Percentiles rank a stretch among this genome's conserved stretches.
These are phyloP conservation scores for Microcebus ravelobensis DNA, from an alignment of 2,113 vertebrate species.

Conservation along the genomic window DNA sequence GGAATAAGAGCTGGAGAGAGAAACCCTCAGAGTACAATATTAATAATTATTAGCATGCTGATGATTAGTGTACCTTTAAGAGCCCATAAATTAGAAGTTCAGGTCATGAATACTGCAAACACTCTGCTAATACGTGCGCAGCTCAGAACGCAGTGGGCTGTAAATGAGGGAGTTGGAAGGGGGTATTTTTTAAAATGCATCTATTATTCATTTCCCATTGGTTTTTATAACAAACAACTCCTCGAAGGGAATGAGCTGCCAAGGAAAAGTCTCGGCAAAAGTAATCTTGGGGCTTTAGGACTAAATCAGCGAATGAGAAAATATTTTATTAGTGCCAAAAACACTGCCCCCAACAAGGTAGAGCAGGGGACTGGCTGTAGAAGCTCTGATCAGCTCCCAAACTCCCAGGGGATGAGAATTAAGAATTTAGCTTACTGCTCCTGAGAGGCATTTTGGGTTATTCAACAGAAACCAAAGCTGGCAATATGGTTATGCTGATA, in stretches of 20 bases:
- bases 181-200: constrained; percentile 49
- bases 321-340: constrained; percentile 38
- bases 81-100: constrained; percentile 60
- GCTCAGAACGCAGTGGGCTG: constrained; percentile 42
- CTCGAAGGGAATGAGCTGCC: constrained; percentile 62
- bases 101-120: constrained; percentile 52
- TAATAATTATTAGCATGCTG: constrained; percentile 47
- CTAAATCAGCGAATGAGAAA: constrained; percentile 32
- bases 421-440: neutral
- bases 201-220: constrained; percentile 65
- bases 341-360: neutral
- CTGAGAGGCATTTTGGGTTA: constrained; percentile 39
- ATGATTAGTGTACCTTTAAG: constrained; percentile 58
- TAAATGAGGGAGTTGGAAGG: constrained; percentile 42
- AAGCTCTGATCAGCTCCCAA: neutral
- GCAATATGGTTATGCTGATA: neutral
- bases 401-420: neutral
- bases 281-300: neutral
- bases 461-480: neutral
- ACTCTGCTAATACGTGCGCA: constrained; percentile 46
- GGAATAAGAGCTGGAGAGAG: constrained; percentile 6
- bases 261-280: constrained; percentile 61
- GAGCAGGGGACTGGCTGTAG: neutral
- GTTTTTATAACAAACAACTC: constrained; percentile 62
- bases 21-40: constrained; percentile 47